phyloP scores from a whole-genome alignment of 1,140 invertebrate genomes.

The Aphaenogaster floridana region DNA sequence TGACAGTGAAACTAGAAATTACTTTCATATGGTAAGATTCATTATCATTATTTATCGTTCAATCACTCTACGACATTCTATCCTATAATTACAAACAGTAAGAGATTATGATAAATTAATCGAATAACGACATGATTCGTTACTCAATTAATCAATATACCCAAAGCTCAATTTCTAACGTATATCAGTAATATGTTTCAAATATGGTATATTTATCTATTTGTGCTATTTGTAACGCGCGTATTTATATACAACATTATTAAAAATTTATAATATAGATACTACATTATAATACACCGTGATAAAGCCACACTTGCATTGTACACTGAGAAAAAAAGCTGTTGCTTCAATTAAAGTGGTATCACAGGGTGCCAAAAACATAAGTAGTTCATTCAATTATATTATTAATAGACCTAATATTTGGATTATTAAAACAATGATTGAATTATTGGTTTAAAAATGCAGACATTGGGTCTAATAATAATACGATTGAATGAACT shows the following conservation, averaged over 20 bases:
- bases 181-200: neutral
- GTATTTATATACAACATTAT: neutral
- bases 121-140: neutral
- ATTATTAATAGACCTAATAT: no score
- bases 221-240: neutral
- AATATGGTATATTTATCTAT: neutral
- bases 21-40: neutral
- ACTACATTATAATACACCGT: neutral
- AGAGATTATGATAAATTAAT: constrained; percentile 32
- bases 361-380: no score
- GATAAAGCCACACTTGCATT: neutral
- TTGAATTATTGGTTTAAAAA: no score
- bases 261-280: neutral
- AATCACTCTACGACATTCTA: constrained; percentile 19
- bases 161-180: neutral
- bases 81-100: constrained; percentile 37
- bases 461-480: no score
- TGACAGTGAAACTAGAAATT: neutral
- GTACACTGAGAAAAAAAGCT: no score
- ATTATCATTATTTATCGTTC: constrained; percentile 33
- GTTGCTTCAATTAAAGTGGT: no score
- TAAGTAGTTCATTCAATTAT: no score
- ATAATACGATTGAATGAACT: no score
- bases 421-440: no score
- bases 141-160: neutral